Conservation (phyloP, 2,797 vertebrate genomes). For the Thamnophis elegans region DNA sequence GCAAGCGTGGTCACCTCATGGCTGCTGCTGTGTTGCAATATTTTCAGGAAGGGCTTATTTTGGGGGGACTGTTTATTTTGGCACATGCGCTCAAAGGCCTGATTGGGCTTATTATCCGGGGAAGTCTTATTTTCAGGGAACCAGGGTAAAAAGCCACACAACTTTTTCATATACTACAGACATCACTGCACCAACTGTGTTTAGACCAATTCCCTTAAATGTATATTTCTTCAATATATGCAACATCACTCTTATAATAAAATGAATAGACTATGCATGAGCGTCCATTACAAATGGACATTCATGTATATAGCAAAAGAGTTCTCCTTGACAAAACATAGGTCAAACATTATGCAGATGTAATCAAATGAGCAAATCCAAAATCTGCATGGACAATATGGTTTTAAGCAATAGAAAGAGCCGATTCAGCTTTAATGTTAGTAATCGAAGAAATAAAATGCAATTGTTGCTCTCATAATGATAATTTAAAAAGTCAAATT, state of each 20-base stretch:
- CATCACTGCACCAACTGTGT: background rate
- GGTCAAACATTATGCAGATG: background rate
- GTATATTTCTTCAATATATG: background rate
- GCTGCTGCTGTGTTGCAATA: no score
- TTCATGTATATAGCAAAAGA: background rate
- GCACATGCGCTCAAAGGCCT: no score
- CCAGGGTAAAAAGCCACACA: background rate
- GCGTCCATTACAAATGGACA: background rate
- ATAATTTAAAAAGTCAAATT: background rate
- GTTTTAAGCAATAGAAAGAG: background rate
- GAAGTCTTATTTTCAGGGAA: no score
- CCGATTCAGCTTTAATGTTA: background rate
- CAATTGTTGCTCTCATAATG: background rate
- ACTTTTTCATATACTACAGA: background rate
- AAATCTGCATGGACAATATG: background rate
- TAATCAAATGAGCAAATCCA: background rate
- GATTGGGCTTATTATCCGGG: no score
- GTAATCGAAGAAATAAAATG: background rate
- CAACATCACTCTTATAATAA: background rate
- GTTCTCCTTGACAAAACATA: background rate
- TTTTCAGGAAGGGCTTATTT: no score
- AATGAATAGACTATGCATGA: background rate
- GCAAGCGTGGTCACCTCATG: no score
- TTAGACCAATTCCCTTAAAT: background rate
- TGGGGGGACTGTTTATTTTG: no score